Evolutionary conservation across 2,797 vertebrate species (phyloP).

Genomic region (Sternotherus odoratus): DNA sequence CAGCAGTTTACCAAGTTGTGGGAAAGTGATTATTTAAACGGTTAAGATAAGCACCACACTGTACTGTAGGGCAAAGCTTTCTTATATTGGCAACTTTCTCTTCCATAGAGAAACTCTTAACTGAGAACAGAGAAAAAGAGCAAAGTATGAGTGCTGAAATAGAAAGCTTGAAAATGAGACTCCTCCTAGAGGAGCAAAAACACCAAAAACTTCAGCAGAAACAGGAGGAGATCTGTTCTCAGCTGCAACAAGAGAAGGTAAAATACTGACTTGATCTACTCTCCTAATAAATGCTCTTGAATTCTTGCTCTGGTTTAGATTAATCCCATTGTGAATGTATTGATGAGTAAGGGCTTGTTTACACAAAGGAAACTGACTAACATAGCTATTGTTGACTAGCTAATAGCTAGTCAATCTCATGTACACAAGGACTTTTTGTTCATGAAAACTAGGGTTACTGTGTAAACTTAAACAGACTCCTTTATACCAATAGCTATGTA

Average conservation of each 20-base stretch:
- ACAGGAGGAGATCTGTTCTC: conserved; percentile 71
- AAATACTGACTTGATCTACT: not conserved
- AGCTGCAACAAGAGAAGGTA: conserved; percentile 89
- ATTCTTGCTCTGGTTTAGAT: not conserved
- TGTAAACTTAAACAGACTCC: not conserved
- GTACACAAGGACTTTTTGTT: not conserved
- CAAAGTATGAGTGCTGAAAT: conserved; percentile 85
- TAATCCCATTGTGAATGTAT: fast-evolving
- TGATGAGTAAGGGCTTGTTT: not conserved
- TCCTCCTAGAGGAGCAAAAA: conserved; percentile 75
- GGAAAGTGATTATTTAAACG: too few relatives aligned
- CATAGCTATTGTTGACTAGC: not conserved
- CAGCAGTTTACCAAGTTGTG: not conserved
- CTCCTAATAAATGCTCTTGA: not conserved
- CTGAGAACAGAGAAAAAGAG: conserved; percentile 76
- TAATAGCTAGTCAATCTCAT: not conserved
- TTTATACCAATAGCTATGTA: not conserved
- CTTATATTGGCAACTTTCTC: not conserved
- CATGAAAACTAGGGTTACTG: not conserved
- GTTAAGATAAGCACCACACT: too few relatives aligned
- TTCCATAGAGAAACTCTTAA: conserved; percentile 75
- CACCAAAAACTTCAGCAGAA: conserved; percentile 82
- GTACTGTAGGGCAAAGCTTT: not conserved
- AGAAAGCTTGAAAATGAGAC: conserved; percentile 79
- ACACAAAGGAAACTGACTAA: too few relatives aligned